Conservation (phyloP, 2,888 invertebrate species). For the Ctena decussata region DNA sequence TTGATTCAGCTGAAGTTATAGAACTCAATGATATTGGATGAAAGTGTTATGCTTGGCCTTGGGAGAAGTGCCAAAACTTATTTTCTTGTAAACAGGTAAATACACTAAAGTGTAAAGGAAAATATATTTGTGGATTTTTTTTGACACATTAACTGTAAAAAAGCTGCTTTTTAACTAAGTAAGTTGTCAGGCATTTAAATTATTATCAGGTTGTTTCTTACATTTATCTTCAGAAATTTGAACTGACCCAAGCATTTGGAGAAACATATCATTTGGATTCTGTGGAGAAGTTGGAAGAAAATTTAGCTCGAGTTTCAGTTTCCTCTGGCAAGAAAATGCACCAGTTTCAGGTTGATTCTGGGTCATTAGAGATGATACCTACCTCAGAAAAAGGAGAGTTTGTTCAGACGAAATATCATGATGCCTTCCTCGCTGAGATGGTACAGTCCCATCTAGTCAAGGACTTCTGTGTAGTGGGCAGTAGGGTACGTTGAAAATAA, state of each 20-base stretch:
- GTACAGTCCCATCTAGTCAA: constrained; percentile 92
- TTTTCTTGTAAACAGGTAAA: no score
- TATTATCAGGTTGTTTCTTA: no score
- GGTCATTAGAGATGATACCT: constrained; percentile 3
- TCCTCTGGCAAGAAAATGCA: constrained; percentile 17
- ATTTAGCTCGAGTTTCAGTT: constrained; percentile 34
- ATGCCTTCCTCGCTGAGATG: constrained; percentile 92
- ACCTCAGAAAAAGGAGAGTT: constrained; percentile 83
- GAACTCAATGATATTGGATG: no score
- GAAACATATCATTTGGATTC: constrained; percentile 23
- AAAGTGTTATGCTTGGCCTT: no score
- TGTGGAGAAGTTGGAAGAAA: constrained; percentile 32
- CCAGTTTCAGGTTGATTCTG: constrained; percentile 53
- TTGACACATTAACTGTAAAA: no score
- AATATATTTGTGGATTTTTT: no score
- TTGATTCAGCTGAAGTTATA: no score
- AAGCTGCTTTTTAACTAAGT: no score
- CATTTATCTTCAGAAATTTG: constrained; percentile 70
- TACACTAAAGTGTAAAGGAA: no score
- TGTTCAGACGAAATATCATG: constrained; percentile 93
- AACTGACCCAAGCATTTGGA: constrained; percentile 42
- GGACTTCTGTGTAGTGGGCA: constrained; percentile 96
- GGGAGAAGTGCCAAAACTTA: no score
- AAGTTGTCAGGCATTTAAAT: no score
- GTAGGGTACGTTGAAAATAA: constrained; percentile 89